Evolutionary conservation across 2,888 invertebrate species (phyloP).

Genomic region (Margaritifera margaritifera): DNA sequence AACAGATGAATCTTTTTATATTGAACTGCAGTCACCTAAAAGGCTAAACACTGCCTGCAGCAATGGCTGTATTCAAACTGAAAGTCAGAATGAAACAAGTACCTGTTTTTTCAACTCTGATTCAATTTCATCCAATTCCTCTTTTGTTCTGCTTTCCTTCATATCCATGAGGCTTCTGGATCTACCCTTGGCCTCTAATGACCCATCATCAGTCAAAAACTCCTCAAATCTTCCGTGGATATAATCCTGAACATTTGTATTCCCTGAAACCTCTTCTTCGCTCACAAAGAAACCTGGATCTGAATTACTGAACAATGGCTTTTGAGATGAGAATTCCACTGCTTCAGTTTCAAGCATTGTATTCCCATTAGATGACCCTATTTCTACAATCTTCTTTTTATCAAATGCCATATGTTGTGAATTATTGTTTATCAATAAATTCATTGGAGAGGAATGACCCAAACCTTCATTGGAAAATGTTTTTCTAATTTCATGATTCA

Average conservation of each 20-base stretch:
- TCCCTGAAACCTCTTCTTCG: neutral
- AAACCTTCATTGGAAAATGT: no score
- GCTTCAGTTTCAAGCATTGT: conserved; percentile 48
- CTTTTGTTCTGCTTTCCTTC: conserved; percentile 1
- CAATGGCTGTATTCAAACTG: no score
- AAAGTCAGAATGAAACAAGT: neutral
- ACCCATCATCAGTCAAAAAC: neutral
- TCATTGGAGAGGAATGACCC: no score
- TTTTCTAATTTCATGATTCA: no score
- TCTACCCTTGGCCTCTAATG: no score
- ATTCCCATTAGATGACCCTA: conserved; percentile 19
- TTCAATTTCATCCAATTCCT: conserved; percentile 37
- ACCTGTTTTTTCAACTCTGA: conserved; percentile 36
- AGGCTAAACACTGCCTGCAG: no score
- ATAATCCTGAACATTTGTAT: neutral
- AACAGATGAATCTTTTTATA: no score
- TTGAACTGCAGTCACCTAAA: no score
- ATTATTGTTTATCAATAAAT: no score
- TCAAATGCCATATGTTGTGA: no score
- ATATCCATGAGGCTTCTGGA: no score
- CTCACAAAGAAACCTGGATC: neutral
- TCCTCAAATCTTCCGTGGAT: neutral
- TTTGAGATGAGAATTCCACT: conserved; percentile 45
- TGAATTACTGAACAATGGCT: conserved; percentile 2
- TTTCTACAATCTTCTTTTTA: conserved; percentile 26